Conservation (phyloP, 2,797 vertebrate genomes). For the Neomorphus geoffroyi region DNA sequence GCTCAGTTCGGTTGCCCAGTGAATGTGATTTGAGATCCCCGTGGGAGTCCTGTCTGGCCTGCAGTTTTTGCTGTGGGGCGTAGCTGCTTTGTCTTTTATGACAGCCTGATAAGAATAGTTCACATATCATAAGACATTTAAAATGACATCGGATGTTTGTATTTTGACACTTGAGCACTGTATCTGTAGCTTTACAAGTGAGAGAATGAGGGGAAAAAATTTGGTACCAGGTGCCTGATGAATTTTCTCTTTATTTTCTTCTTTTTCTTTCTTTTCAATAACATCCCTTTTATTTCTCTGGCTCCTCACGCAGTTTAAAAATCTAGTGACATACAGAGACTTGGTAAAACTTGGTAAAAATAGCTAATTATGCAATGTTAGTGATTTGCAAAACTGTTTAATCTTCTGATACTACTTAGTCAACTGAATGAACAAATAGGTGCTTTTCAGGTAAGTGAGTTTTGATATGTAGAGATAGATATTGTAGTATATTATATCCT, state of each 20-base stretch:
- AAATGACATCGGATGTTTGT: not conserved
- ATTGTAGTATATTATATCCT: not conserved
- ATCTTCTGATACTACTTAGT: not conserved
- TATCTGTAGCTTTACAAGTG: not conserved
- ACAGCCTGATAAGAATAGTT: not conserved
- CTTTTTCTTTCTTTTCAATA: not conserved
- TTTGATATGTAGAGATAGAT: not conserved
- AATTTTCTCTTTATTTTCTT: not conserved
- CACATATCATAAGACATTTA: not conserved
- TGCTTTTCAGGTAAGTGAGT: not conserved
- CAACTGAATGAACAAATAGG: not conserved
- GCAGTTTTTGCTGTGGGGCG: not conserved
- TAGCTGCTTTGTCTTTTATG: not conserved
- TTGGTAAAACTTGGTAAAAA: not conserved
- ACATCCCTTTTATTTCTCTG: not conserved
- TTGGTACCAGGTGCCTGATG: not conserved
- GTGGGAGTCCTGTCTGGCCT: not conserved
- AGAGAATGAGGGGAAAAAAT: not conserved
- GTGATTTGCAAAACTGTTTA: not conserved
- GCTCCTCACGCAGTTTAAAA: not conserved
- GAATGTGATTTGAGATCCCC: not conserved
- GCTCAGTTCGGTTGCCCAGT: fast-evolving
- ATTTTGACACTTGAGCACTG: not conserved
- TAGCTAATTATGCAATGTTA: not conserved
- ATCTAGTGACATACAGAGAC: not conserved